Evolutionary conservation across 2,888 invertebrate genomes (phyloP), one percentile per base, ranked within the genome.

Genomic region (Aricia artaxerxes): DNA sequence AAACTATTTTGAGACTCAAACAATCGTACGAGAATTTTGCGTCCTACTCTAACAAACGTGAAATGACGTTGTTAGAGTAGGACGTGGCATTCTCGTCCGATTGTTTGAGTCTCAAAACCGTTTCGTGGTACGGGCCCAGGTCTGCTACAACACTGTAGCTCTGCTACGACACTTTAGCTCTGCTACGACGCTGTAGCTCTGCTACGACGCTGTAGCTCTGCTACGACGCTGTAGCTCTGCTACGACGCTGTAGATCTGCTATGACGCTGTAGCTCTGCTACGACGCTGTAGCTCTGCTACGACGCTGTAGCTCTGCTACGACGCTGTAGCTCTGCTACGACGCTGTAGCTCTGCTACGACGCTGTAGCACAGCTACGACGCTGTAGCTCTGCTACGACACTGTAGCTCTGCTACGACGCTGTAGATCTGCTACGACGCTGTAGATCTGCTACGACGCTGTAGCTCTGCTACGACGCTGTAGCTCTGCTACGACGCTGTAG

Each of bases 141-240:
- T 24, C 24, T 24, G 24, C 24, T 24, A 24, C 24, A 24, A 24
- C 24, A 24, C 3, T 69, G 53, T 53, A 53, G 53, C 53, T 2
- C 13, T 2, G 53, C 53, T 53, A 11, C 53, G 11, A 53, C 1
- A 2, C 4, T 9, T 1, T 57, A 16, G 16, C 16, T 0, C 1
- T 11, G 11, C 60, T n/a, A n/a, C 60, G 79, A 79, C 79, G 79
- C 78, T 73, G 81, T 82, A 82, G 80, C 81, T 61, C 78, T 81
- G 79, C 9, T 35, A 69, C 35, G 35, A 31, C 79, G 72, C 9
- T 69, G 31, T 69, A 31, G 6, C 31, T 4, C 4, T 13, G 57
- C 57, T 13, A 60, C 60, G 3, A 57, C 16, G 57, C 57, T 57
- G 57, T 57, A 16, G n/a, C 4, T 3, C 7, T 16, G 11, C 24